A percentile compares a stretch with the other conserved stretches of the same genome.
Evolutionary conservation across 2,113 vertebrate species (phyloP).

Genomic region (Suricata suricatta): DNA sequence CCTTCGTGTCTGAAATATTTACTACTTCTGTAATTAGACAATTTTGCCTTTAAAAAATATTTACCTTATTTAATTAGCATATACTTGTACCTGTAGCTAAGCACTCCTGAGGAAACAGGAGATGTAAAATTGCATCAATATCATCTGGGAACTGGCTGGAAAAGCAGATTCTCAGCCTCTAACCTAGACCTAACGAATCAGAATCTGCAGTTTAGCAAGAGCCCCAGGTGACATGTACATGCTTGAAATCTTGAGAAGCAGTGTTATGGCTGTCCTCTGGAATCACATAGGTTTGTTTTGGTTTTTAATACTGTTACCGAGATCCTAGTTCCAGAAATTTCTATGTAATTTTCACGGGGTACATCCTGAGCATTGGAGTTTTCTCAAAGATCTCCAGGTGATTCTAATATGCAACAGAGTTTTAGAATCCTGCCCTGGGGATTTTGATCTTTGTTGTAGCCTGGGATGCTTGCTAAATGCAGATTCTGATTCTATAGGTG

Average conservation of each 20-base stretch:
- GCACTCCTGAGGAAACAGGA: neutral
- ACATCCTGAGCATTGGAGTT: neutral
- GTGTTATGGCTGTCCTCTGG: neutral
- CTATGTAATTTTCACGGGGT: neutral
- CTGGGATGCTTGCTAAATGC: neutral
- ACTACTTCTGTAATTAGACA: slow-evolving; percentile 11
- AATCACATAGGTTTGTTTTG: neutral
- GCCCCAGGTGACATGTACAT: too few relatives aligned
- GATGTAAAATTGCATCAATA: neutral
- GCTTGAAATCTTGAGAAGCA: neutral
- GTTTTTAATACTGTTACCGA: neutral
- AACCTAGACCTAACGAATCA: neutral
- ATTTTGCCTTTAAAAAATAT: slow-evolving; percentile 10
- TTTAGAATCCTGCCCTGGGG: neutral
- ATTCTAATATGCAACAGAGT: neutral
- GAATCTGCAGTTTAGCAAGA: neutral
- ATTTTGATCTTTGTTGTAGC: neutral
- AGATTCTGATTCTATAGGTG: neutral
- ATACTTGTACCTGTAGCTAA: neutral
- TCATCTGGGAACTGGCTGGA: neutral
- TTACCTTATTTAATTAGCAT: neutral
- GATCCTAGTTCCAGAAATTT: neutral
- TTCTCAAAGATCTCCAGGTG: neutral
- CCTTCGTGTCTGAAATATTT: slow-evolving; percentile 58
- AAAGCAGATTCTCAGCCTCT: neutral